Evolutionary conservation across 2,797 vertebrate species (phyloP).

Genomic region (Synaphobranchus kaupii): DNA sequence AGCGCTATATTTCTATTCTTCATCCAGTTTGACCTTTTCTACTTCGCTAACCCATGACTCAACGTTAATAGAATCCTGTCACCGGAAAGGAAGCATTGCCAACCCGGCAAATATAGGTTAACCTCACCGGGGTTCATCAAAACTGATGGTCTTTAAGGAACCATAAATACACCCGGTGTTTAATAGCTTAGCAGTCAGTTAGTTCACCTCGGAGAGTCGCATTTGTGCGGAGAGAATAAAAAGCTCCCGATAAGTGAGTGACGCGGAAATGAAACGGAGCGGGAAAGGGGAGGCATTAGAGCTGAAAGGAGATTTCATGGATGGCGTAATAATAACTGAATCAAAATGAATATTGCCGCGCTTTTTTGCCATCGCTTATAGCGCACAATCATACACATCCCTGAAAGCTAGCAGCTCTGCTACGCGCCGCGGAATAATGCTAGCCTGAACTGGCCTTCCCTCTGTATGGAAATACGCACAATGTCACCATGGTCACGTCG

Average conservation of each 20-base stretch:
- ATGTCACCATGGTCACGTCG: not conserved
- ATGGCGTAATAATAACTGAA: slow-evolving; percentile 10
- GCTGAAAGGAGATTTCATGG: slow-evolving; percentile 15
- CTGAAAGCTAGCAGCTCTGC: not conserved
- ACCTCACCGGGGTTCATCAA: not conserved
- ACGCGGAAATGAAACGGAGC: slow-evolving; percentile 8
- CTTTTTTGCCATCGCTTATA: slow-evolving; percentile 10
- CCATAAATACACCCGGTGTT: not conserved
- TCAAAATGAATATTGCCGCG: slow-evolving; percentile 14
- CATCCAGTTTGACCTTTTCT: not conserved
- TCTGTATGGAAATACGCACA: not conserved
- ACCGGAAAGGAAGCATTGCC: not conserved
- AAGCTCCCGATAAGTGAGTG: slow-evolving; percentile 1
- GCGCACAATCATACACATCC: not conserved
- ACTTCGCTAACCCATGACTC: not conserved
- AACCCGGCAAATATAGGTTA: not conserved
- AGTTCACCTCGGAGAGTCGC: not conserved
- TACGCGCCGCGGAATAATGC: not conserved
- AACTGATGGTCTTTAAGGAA: not conserved
- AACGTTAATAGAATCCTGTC: slow-evolving; percentile 1
- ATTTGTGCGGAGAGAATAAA: not conserved
- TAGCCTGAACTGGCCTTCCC: not conserved
- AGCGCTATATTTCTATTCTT: not conserved
- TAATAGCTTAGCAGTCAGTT: slow-evolving; percentile 23
- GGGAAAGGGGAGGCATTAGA: not conserved